Evolutionary conservation across 2,113 vertebrate species (phyloP).

Genomic region (Centropristis striata): DNA sequence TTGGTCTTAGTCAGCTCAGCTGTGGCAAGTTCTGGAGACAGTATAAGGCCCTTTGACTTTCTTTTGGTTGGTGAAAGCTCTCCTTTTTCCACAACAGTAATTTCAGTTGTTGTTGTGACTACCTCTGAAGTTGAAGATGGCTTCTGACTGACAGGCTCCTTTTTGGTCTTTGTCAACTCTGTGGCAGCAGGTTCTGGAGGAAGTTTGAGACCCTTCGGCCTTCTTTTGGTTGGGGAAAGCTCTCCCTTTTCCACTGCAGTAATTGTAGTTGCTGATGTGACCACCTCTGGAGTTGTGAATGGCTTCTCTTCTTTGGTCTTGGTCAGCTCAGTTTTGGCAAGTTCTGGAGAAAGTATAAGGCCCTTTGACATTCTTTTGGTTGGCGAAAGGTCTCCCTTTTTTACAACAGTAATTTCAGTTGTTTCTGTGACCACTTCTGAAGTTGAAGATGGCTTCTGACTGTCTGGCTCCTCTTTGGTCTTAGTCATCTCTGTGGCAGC

Average conservation of each 20-base stretch:
- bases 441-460: neutral
- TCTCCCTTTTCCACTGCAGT: neutral
- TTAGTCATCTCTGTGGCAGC: neutral
- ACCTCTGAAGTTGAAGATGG: neutral
- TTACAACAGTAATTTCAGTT: neutral
- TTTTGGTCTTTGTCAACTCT: neutral
- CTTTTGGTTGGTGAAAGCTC: neutral
- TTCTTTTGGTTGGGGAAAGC: neutral
- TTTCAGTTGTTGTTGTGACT: neutral
- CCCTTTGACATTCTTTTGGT: slow-evolving; percentile 10
- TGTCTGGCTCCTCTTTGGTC: no score
- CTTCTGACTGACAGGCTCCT: neutral
- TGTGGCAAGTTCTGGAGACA: neutral
- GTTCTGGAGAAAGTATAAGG: neutral
- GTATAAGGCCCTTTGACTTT: neutral
- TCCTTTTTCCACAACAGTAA: neutral
- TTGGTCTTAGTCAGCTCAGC: no score
- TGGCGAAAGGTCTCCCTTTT: neutral
- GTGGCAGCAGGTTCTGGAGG: neutral
- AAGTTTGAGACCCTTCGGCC: neutral
- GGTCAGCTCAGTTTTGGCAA: neutral
- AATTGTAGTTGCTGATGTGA: neutral
- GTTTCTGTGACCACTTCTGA: neutral
- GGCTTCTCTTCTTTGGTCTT: neutral
- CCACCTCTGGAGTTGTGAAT: neutral